Base-by-base conservation (phyloP, 2,113 vertebrate genomes). In the Oryzias melastigma region DNA sequence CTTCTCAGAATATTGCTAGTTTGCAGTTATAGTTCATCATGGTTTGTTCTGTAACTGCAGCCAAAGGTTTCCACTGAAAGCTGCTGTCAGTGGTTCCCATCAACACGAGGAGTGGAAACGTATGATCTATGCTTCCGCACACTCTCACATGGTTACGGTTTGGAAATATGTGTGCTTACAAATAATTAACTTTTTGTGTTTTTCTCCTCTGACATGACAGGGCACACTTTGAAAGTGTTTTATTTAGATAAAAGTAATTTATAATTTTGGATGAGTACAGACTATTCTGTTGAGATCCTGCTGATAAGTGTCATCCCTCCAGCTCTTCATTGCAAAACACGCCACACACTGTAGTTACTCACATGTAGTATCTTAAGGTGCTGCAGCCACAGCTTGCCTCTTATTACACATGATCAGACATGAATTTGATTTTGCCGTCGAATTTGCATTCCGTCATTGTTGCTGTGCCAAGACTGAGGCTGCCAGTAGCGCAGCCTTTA, bases 371-470 rank as follows among this genome's bases (percentile, higher is more conserved):
- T 78, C 72, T 71, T 50, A 68, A 69, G 61, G 57, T 77, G 73
- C 78, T 72, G 47, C 54, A 81, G 79, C 78, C 77, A 65, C 71
- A 81, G 76, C 64, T 78, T 56, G 68, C 51, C 58, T 18, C 44
- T 75, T 41, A 45, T 78, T 49, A 69, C 42, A 81, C 77, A 56
- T 59, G 83, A 84, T 22, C 58, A 52, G 62, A 69, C 77, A 64
- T 4, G 45, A 29, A 13, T 50, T 27, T 12, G 53, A 6, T 53
- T 62, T 63, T 58, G 25, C 60, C 40, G 15, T 64, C 72, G 75
- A 54, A 71, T 85, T 82, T 82, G 41, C 76, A 86, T 86, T 58
- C 52, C 44, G 65, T 65, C 48, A 64, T 81, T 82, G 72, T 76
- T 55, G 29, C 65, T 52, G 55, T 77, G 69, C 82, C 69, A 68